Percentiles rank a stretch among this genome's conserved stretches.
Conservation (phyloP, 2,113 vertebrate species). For the Stictonetta naevosa region DNA sequence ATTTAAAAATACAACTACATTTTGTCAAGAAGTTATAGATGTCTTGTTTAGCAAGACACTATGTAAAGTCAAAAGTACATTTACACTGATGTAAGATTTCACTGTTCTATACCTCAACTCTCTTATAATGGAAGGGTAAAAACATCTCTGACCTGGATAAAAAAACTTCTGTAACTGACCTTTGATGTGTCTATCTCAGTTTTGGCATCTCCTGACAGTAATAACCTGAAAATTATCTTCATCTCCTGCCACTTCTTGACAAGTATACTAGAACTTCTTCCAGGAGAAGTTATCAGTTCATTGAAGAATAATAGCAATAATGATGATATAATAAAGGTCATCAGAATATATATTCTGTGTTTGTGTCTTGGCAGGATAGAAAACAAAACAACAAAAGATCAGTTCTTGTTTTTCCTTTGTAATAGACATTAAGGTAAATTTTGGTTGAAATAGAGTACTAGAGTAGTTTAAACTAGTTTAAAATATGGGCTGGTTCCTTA, state of each 20-base stretch:
- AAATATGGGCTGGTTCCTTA: not conserved
- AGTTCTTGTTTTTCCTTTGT: not conserved
- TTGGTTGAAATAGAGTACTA: not conserved
- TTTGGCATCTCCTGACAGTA: not conserved
- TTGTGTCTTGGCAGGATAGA: not conserved
- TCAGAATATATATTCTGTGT: not conserved
- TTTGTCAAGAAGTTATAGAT: not conserved
- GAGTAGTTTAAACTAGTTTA: not conserved
- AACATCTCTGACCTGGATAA: not conserved
- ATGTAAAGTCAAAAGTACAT: not conserved
- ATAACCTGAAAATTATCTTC: conserved; percentile 27
- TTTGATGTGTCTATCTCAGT: not conserved
- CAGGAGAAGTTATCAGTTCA: not conserved
- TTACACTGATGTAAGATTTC: not conserved
- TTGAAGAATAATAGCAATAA: conserved; percentile 17
- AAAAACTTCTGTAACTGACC: not conserved
- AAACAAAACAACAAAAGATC: not conserved
- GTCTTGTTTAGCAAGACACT: not conserved
- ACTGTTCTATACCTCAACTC: not conserved
- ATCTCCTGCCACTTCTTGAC: not conserved
- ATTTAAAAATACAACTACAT: not conserved
- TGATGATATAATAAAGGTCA: not conserved
- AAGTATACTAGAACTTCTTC: not conserved
- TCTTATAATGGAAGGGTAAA: not conserved
- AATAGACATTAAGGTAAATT: not conserved